Percentiles rank a stretch among this genome's conserved stretches.
Evolutionary conservation across 2,797 vertebrate species (phyloP).

Genomic region (Sarcophilus harrisii): DNA sequence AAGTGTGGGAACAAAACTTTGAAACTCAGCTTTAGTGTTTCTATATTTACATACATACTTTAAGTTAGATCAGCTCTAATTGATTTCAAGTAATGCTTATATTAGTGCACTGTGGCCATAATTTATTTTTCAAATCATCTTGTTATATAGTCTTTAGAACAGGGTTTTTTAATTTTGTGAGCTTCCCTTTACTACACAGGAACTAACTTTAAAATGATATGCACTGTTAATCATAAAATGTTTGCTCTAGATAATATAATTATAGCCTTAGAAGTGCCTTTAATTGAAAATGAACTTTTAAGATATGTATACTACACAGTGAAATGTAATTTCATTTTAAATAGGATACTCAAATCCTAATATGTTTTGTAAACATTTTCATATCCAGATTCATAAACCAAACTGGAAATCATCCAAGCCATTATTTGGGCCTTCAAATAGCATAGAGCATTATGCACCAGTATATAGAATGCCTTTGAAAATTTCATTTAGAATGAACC

Average conservation of each 20-base stretch:
- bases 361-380: constrained; percentile 9
- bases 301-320: constrained; percentile 62
- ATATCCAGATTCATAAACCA: background rate
- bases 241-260: constrained; percentile 73
- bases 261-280: constrained; percentile 87
- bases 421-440: background rate
- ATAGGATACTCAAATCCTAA: background rate
- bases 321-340: constrained; percentile 32
- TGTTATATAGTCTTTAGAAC: constrained; percentile 52
- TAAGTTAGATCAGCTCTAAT: background rate
- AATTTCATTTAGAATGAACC: background rate
- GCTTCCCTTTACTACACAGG: constrained; percentile 71
- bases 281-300: constrained; percentile 70
- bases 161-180: constrained; percentile 68
- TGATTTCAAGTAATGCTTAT: background rate
- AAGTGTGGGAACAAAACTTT: constrained; percentile 20
- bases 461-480: background rate
- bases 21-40: background rate
- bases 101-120: background rate
- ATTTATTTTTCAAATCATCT: constrained; percentile 26
- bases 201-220: constrained; percentile 72
- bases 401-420: constrained; percentile 17
- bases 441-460: background rate
- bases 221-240: constrained; percentile 81
- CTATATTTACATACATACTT: background rate